phyloP scores from a whole-genome alignment of 2,113 vertebrate species.

The Fulica atra region DNA sequence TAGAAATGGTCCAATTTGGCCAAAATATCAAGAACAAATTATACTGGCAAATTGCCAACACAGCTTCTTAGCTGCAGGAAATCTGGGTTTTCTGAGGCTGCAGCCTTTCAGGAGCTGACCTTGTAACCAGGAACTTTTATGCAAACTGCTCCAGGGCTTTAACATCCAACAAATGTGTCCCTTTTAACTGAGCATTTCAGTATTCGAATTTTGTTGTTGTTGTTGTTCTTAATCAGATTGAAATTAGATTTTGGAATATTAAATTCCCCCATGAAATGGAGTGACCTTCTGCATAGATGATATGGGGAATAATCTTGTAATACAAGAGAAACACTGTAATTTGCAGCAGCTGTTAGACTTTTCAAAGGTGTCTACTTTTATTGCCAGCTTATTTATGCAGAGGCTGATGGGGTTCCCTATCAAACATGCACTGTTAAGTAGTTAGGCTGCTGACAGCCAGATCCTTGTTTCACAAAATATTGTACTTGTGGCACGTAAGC shows the following conservation, averaged over 20 bases:
- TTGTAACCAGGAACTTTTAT: neutral
- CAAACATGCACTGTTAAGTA: neutral
- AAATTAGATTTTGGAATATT: constrained; percentile 32
- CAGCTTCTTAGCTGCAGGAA: neutral
- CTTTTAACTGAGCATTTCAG: neutral
- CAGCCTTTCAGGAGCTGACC: constrained; percentile 25
- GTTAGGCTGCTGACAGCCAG: neutral
- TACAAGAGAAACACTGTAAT: neutral
- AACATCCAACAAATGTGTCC: neutral
- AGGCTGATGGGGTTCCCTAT: neutral
- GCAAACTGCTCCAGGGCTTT: neutral
- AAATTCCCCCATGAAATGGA: neutral
- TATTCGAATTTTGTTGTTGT: neutral
- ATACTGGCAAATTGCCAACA: neutral
- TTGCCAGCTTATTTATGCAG: neutral
- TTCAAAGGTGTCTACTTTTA: neutral
- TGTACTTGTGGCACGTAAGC: neutral
- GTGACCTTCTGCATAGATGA: neutral
- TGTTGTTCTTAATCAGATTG: neutral
- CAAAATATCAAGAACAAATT: constrained; percentile 8
- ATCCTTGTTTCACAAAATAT: neutral
- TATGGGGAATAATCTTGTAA: neutral
- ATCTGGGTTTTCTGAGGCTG: neutral
- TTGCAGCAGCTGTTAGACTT: constrained; percentile 18
- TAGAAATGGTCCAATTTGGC: neutral